Evolutionary conservation across 2,888 invertebrate species (phyloP).

Genomic region (Eurytoma adleriae): DNA sequence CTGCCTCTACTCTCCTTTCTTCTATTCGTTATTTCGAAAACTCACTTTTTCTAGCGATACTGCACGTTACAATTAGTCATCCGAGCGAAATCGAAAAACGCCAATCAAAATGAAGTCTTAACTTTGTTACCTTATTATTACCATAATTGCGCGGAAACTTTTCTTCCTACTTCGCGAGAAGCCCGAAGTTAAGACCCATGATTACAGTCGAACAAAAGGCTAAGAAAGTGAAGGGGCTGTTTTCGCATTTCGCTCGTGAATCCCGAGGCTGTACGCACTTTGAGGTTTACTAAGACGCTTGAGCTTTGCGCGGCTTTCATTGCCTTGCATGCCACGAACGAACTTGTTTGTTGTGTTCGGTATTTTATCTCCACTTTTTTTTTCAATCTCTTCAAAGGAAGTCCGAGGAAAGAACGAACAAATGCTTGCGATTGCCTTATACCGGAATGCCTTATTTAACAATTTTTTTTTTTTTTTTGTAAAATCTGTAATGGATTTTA

Average conservation of each 20-base stretch:
- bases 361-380: conserved; percentile 5
- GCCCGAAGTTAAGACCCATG: not conserved
- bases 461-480: not conserved
- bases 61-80: not conserved
- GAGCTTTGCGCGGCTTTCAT: conserved; percentile 16
- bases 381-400: not conserved
- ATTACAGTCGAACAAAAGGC: not conserved
- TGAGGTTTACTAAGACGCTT: conserved; percentile 36
- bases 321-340: conserved; percentile 37
- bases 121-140: no score
- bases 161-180: not conserved
- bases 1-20: conserved; percentile 22
- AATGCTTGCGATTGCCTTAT: not conserved
- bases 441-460: not conserved
- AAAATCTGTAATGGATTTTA: not conserved
- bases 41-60: conserved; percentile 8
- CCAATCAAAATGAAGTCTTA: not conserved
- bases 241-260: conserved; percentile 9
- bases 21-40: not conserved
- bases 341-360: conserved; percentile 22
- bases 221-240: not conserved
- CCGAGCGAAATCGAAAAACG: conserved; percentile 13
- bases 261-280: not conserved
- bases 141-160: not conserved
- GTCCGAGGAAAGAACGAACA: conserved; percentile 31